Conservation (phyloP, 1,140 invertebrate species). For the Drosophila bifasciata region DNA sequence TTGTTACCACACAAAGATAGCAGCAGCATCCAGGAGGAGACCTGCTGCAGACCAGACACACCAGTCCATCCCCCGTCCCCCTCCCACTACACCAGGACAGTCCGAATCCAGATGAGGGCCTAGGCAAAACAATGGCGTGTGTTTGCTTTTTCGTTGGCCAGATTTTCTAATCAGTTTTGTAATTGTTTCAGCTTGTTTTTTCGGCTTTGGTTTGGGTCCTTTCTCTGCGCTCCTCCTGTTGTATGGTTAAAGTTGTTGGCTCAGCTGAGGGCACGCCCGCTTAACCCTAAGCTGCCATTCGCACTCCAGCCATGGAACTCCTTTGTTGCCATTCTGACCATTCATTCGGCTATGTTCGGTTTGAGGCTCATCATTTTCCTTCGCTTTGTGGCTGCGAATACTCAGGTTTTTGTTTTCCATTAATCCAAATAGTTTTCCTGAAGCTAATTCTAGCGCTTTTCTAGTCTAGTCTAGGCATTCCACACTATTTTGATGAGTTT, state of each 20-base stretch:
- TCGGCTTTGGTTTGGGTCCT: background rate
- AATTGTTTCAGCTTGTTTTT: constrained; percentile 70
- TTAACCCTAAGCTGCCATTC: constrained; percentile 73
- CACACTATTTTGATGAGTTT: too few species aligned
- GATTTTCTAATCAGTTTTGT: constrained; percentile 83
- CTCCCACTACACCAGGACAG: too few species aligned
- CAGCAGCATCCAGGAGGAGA: constrained; percentile 11
- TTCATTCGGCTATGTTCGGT: constrained; percentile 32
- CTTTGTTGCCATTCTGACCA: constrained; percentile 28
- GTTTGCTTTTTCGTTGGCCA: constrained; percentile 55
- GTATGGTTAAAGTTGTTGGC: constrained; percentile 43
- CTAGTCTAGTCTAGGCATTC: too few species aligned
- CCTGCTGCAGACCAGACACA: constrained; percentile 13
- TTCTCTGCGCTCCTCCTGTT: constrained; percentile 10
- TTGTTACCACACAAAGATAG: constrained; percentile 46
- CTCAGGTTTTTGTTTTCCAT: constrained; percentile 34
- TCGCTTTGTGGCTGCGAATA: constrained; percentile 8
- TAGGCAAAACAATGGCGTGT: constrained; percentile 71
- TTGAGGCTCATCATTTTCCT: constrained; percentile 29
- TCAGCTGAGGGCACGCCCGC: constrained; percentile 45
- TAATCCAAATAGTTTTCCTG: constrained; percentile 14
- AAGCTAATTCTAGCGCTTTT: too few species aligned
- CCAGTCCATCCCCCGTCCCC: background rate
- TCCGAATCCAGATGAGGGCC: constrained; percentile 51
- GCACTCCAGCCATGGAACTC: constrained; percentile 25